Base-by-base conservation (phyloP, 2,888 invertebrate species). In the Synanthedon formicaeformis region DNA sequence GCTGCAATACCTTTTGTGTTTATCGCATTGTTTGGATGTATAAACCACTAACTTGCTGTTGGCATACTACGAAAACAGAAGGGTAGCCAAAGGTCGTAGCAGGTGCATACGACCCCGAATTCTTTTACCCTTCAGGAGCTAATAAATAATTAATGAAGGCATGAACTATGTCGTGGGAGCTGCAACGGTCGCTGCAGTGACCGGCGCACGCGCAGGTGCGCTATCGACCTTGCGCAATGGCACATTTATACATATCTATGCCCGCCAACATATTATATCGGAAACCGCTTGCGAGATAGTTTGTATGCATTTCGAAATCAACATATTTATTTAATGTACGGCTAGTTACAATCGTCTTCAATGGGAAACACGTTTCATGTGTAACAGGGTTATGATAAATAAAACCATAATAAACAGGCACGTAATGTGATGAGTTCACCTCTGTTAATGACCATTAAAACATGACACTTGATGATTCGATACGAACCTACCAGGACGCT, bases 171-270 rank as follows among this genome's bases (percentile, higher is more conserved):
- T 74, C 73, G 78, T 78, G 75, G 75, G 77, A 77, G 78, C 77
- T 75, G 73, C 78, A 81, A 79, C 80, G 73, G 75, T 70, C 73
- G 69, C 63, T 75, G 75, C 78, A 75, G 71, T 65, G 70, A 59
- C 73, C 69, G 71, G 66, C 58, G 64, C 60, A 58, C 57, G 59
- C 71, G 77, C 82, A 80, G 78, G 78, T 81, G 81, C 72, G 73
- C 68, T 63, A 67, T 66, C 78, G 78, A 83, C 84, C 83, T 85
- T 85, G 83, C 80, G 81, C 76, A 82, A 82, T 81, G 80, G 70
- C 80, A 80, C 73, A 70, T 57, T 74, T 73, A 66, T 63, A 60
- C 65, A 73, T 69, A 69, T 73, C 73, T 78, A 75, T 75, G 71
- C 72, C 67, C 58, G 64, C 73, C 66, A 71, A 77, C 78, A 71